These are phyloP conservation scores for Chrysotoxum bicinctum DNA, from an alignment of 2,888 invertebrate genomes.

Conservation along the genomic window DNA sequence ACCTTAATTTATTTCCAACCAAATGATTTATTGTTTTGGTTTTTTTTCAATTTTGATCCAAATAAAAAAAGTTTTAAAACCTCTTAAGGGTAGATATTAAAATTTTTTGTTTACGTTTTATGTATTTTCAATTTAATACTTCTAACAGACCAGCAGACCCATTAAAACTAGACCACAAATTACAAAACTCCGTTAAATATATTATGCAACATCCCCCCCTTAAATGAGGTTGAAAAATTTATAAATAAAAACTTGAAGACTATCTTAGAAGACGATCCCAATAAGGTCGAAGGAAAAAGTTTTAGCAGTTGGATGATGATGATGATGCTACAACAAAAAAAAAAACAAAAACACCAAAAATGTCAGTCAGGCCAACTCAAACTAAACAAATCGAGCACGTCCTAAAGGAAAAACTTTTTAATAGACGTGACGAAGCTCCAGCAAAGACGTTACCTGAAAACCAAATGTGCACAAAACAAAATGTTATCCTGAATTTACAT, in stretches of 20 bases:
- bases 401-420: conserved; percentile 68
- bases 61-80: conserved; percentile 22
- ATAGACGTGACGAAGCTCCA: conserved; percentile 72
- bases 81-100: conserved; percentile 10
- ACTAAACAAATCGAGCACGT: conserved; percentile 73
- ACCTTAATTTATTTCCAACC: conserved; percentile 12
- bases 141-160: conserved; percentile 28
- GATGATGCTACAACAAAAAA: not conserved
- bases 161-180: conserved; percentile 67
- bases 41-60: conserved; percentile 2
- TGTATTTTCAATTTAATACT: conserved; percentile 62
- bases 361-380: conserved; percentile 71
- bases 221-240: conserved; percentile 47
- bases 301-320: conserved; percentile 4
- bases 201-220: conserved; percentile 62
- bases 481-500: conserved; percentile 72
- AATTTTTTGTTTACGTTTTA: conserved; percentile 35
- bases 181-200: conserved; percentile 67
- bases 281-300: not conserved
- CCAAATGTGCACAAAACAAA: conserved; percentile 72
- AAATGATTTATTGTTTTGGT: conserved; percentile 16
- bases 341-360: conserved; percentile 37
- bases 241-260: conserved; percentile 21
- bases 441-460: conserved; percentile 70
- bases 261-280: conserved; percentile 1